Evolutionary conservation across 2,113 vertebrate genomes (phyloP), one percentile per base, ranked within the genome.

Genomic region (Antennarius striatus): DNA sequence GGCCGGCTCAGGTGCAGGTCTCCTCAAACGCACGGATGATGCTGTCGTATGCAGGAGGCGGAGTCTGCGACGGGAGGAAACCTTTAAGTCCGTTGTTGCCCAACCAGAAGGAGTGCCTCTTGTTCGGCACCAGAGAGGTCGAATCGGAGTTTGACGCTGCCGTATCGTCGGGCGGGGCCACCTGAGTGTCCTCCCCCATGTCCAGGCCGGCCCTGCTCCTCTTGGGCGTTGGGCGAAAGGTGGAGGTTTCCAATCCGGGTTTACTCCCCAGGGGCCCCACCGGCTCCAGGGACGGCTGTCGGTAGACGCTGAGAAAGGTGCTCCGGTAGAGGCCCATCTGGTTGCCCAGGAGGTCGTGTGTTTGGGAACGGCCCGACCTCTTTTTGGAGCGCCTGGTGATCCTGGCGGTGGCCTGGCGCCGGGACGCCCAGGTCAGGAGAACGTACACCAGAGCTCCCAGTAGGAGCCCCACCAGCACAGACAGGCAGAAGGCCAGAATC

Each of bases 1-100:
- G 36, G 51, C 42, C n/a, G 51, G 58, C 62, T 93, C 76, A 82
- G 56, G 73, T 91, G 93, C 93, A 93, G 29, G 92, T 92, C 64
- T 98, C 95, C 32, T 95, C 93, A 68, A 96, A 96, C 3, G 95
- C 95, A 62, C 94, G 95, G 71, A 99, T 95, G 80, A 98, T 94
- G 40, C 94, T 95, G 78, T 98, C 94, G 5, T 99, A 98, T 10
- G 96, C 94, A 0, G 96, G 96, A 42, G 97, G 96, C 0, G 95
- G 94, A 0, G 92, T 94, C 62, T 94, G 94, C 0, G 94, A 91
- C 9, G 95, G 90, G 1, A 95, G 89, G 56, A 95, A 95, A 22
- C 92, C 86, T 43, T 94, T 95, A 4, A 96, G 93, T 59, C 89
- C 90, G 10, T 88, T 95, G 71, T 81, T 90, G 12, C 91, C 95